Percentiles rank a stretch among this genome's conserved stretches.
These are phyloP conservation scores for Eremobia ochroleuca DNA, from an alignment of 2,888 invertebrate species.

Conservation along the genomic window DNA sequence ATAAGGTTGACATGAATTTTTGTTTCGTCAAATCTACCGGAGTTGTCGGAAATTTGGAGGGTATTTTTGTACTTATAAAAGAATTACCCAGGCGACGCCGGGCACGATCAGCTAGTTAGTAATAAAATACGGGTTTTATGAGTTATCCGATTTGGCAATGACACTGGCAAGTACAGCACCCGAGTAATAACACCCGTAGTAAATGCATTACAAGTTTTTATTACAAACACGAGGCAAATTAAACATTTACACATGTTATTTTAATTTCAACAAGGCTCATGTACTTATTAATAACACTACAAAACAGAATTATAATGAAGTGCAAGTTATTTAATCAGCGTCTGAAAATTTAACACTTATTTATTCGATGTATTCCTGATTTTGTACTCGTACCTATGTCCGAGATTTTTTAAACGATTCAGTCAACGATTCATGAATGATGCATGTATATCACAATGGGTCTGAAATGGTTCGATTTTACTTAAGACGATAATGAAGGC, in stretches of 20 bases:
- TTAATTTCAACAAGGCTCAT: slow-evolving; percentile 1
- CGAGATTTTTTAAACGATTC: not conserved
- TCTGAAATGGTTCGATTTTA: not conserved
- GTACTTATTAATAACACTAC: too few relatives aligned
- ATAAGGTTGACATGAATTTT: too few relatives aligned
- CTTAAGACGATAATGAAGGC: not conserved
- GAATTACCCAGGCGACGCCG: too few relatives aligned
- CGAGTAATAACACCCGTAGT: slow-evolving; percentile 15
- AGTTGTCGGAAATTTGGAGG: too few relatives aligned
- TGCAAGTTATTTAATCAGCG: not conserved
- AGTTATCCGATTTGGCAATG: slow-evolving; percentile 6
- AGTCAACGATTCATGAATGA: not conserved
- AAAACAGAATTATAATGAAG: slow-evolving; percentile 3
- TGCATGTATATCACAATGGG: not conserved
- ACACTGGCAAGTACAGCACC: not conserved
- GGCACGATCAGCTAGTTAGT: not conserved
- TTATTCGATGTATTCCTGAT: not conserved
- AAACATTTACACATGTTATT: slow-evolving; percentile 15
- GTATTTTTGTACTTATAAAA: not conserved
- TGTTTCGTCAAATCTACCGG: too few relatives aligned
- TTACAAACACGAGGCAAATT: slow-evolving; percentile 22
- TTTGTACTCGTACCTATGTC: too few relatives aligned
- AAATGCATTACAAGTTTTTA: slow-evolving; percentile 27
- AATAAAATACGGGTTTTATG: slow-evolving; percentile 30
- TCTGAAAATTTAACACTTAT: slow-evolving; percentile 2